A percentile compares a stretch with the other conserved stretches of the same genome.
Conservation (phyloP, 2,888 invertebrate genomes). For the Prosapia bicincta region DNA sequence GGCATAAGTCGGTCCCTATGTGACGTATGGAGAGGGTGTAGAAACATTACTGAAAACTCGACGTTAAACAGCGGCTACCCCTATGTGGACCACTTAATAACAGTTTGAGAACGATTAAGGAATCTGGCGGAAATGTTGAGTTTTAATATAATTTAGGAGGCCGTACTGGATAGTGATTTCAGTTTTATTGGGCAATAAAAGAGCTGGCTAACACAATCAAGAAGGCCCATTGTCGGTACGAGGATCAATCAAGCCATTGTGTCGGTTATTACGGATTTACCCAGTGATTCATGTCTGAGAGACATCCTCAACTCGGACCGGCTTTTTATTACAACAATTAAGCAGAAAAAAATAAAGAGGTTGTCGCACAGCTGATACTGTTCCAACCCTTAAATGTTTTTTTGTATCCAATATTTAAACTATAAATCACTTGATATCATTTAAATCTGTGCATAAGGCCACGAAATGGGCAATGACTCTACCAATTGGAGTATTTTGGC, state of each 20-base stretch:
- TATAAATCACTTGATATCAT: too few relatives aligned
- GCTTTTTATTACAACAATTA: neutral
- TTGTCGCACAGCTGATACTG: too few relatives aligned
- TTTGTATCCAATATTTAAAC: too few relatives aligned
- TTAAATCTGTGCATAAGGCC: too few relatives aligned
- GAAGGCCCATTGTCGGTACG: neutral
- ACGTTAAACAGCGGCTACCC: too few relatives aligned
- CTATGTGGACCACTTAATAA: neutral
- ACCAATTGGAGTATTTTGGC: too few relatives aligned
- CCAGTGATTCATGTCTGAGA: neutral
- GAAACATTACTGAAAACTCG: too few relatives aligned
- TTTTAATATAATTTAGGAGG: neutral
- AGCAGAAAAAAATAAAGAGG: neutral
- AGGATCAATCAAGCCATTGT: neutral
- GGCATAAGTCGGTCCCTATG: too few relatives aligned
- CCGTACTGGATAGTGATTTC: conserved; percentile 14
- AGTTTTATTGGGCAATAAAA: conserved; percentile 23
- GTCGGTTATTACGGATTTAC: neutral
- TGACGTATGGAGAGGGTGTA: too few relatives aligned
- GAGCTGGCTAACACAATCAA: neutral
- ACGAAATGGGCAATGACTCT: too few relatives aligned
- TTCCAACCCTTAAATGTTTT: too few relatives aligned
- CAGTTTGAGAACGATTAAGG: neutral
- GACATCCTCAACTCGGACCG: neutral
- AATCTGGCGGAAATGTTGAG: neutral